Base-by-base conservation (phyloP, 2,113 vertebrate genomes). In the Tupaia chinensis region DNA sequence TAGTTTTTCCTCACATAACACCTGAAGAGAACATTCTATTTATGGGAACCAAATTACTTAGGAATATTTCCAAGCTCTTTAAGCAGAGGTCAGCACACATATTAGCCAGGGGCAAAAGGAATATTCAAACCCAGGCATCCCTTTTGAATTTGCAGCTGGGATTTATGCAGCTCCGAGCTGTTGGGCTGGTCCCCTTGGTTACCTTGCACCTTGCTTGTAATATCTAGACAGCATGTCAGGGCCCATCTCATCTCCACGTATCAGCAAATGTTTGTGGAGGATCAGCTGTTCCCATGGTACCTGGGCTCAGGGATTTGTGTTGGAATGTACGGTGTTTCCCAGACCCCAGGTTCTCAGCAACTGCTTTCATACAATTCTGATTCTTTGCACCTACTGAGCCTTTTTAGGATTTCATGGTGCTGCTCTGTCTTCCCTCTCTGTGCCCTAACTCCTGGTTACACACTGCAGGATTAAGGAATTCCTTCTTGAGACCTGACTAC, bases 241-340 rank as follows among this genome's bases (percentile, higher is more conserved):
- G 27, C 92, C 78, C 90, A 93, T 96, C 87, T 81, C 86, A 83
- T 87, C 92, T 65, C 77, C 54, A 83, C 25, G 1, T 63, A 93
- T 91, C 86, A 76, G 56, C n/a, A 66, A 60, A 91, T 93, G 89
- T 95, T 96, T 97, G 91, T 78, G 63, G 70, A 89, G 89, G 95
- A 94, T 89, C 94, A 96, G 85, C 82, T 95, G 91, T 98, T 96
- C 87, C 95, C 87, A 97, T 94, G 94, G 95, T 89, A 93, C 93
- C 95, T 89, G 70, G 85, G 74, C 66, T 77, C 13, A 1, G 66
- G 93, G 95, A 89, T 94, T 96, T 98, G 76, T 56, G 16, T 19
- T 87, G 91, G 93, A 97, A 95, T 97, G 70, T 29, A 25, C 3
- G 3, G 74, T 53, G 20, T 65, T 95, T 90, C 96, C 74, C 93